These are phyloP conservation scores for Cervus canadensis DNA, from an alignment of 2,113 vertebrate species.

Conservation along the genomic window DNA sequence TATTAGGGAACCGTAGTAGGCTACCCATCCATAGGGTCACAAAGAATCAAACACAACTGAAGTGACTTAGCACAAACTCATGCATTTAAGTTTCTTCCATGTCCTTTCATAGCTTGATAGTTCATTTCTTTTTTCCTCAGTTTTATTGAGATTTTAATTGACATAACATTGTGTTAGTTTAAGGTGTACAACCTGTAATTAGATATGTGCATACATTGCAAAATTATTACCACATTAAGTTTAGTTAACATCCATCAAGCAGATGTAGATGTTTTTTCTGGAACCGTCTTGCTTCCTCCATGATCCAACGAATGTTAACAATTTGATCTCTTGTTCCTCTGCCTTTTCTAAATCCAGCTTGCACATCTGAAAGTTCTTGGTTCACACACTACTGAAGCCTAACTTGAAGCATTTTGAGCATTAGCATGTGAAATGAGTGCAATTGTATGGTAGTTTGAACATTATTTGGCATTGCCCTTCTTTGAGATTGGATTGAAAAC, in stretches of 20 bases:
- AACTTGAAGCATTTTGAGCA: not conserved
- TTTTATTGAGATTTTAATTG: not conserved
- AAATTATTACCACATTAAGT: not conserved
- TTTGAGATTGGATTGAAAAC: not conserved
- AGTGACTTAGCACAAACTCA: not conserved
- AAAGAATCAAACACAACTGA: not conserved
- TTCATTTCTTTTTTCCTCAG: not conserved
- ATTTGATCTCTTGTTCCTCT: not conserved
- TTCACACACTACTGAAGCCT: not conserved
- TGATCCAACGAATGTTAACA: not conserved
- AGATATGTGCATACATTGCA: not conserved
- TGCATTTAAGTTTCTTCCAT: not conserved
- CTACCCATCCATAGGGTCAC: not conserved
- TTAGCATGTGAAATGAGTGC: not conserved
- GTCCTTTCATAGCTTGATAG: not conserved
- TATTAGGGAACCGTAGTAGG: not conserved
- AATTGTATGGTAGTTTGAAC: not conserved
- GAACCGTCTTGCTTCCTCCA: not conserved
- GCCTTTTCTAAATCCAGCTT: not conserved
- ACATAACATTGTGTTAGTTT: not conserved
- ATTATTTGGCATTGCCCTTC: not conserved
- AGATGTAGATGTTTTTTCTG: not conserved
- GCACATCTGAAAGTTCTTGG: not conserved
- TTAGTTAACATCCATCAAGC: not conserved
- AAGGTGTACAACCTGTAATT: not conserved